Evolutionary conservation across 2,113 vertebrate species (phyloP).

Genomic region (Cardinalis cardinalis): DNA sequence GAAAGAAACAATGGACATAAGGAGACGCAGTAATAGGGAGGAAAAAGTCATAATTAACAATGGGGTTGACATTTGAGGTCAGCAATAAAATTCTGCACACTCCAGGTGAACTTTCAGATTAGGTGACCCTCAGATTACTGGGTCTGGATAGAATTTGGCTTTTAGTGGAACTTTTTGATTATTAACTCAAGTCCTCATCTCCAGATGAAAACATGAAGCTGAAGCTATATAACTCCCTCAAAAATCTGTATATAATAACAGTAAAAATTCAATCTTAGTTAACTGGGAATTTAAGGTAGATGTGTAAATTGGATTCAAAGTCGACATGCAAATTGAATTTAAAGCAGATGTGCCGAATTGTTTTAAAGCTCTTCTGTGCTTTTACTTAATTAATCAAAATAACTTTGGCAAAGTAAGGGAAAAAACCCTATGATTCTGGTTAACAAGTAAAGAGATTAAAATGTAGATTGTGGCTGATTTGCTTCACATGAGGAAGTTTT

Average conservation of each 20-base stretch:
- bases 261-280: not conserved
- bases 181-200: not conserved
- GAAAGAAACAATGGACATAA: conserved; percentile 24
- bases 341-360: not conserved
- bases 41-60: conserved; percentile 12
- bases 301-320: not conserved
- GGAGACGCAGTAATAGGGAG: not conserved
- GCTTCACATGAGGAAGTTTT: not conserved
- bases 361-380: not conserved
- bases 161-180: not conserved
- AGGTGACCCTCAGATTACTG: not conserved
- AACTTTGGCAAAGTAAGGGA: not conserved
- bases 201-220: not conserved
- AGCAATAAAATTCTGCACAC: not conserved
- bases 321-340: not conserved
- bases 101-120: not conserved
- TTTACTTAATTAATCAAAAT: not conserved
- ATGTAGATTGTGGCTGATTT: not conserved
- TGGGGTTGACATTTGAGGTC: not conserved
- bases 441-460: not conserved
- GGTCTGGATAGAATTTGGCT: not conserved
- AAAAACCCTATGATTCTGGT: not conserved
- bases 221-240: not conserved
- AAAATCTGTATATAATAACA: not conserved
- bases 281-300: not conserved